Evolutionary conservation across 2,888 invertebrate genomes (phyloP).

Genomic region (Rhaphigaster nebulosa): DNA sequence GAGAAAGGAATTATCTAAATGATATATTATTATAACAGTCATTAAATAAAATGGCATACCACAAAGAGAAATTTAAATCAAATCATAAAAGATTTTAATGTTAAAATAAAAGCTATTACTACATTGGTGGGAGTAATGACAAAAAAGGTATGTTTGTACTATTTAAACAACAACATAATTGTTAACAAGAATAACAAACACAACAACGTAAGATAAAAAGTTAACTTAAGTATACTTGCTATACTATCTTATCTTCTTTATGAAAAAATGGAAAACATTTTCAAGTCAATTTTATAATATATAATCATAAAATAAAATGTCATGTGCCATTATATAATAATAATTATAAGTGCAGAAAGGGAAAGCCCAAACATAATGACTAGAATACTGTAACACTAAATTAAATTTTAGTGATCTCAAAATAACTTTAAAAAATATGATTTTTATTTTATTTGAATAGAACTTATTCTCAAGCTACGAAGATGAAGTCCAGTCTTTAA

Average conservation of each 20-base stretch:
- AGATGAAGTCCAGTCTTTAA: slow-evolving; percentile 67
- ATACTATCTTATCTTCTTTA: neutral
- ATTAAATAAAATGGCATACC: neutral
- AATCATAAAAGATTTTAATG: neutral
- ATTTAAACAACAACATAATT: slow-evolving; percentile 19
- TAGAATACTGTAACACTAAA: slow-evolving; percentile 36
- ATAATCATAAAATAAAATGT: slow-evolving; percentile 3
- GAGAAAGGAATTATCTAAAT: neutral
- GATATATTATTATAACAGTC: neutral
- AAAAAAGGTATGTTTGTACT: slow-evolving; percentile 7
- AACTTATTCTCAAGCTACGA: slow-evolving; percentile 40
- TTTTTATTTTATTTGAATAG: neutral
- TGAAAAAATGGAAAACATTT: neutral
- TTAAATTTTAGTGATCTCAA: slow-evolving; percentile 17
- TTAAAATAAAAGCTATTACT: neutral
- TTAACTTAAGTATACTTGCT: neutral
- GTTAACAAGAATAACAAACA: slow-evolving; percentile 5
- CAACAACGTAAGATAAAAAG: neutral
- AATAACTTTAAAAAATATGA: slow-evolving; percentile 6
- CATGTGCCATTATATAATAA: neutral
- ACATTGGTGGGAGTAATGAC: slow-evolving; percentile 24
- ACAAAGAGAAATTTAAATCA: neutral
- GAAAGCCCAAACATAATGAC: slow-evolving; percentile 5
- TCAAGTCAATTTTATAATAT: neutral
- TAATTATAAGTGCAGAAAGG: neutral